A percentile compares a stretch with the other conserved stretches of the same genome.
phyloP scores from a whole-genome alignment of 2,888 invertebrate genomes.

The Agapostemon virescens region DNA sequence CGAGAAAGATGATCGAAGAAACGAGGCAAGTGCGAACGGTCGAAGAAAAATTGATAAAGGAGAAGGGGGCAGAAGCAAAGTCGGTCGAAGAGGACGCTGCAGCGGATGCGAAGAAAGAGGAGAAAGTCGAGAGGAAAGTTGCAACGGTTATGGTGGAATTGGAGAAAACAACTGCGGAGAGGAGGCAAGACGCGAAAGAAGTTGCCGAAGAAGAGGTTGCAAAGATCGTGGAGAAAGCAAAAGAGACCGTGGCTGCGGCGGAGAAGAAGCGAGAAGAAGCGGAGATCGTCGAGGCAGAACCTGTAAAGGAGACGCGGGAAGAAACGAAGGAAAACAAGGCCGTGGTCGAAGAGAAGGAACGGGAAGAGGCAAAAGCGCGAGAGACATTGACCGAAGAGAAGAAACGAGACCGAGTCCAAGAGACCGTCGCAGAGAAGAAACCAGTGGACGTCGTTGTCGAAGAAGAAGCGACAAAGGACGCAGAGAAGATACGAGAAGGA shows the following conservation, averaged over 20 bases:
- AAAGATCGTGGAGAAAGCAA: neutral
- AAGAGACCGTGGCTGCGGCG: neutral
- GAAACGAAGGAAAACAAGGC: neutral
- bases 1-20: too few species aligned
- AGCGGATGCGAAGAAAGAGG: neutral
- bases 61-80: too few species aligned
- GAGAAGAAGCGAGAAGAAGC: neutral
- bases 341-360: slow-evolving; percentile 15
- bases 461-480: neutral
- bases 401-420: neutral
- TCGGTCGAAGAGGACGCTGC: neutral
- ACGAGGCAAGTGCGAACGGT: too few species aligned
- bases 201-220: neutral
- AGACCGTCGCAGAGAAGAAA: neutral
- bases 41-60: too few species aligned
- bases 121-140: neutral
- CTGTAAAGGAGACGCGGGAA: neutral
- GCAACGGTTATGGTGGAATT: neutral
- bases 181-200: neutral
- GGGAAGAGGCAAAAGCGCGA: neutral
- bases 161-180: neutral
- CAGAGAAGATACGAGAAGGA: neutral
- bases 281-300: neutral
- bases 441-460: neutral
- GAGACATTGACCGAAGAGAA: neutral